Conservation (phyloP, 1,140 invertebrate species). For the Leptopilina boulardi region DNA sequence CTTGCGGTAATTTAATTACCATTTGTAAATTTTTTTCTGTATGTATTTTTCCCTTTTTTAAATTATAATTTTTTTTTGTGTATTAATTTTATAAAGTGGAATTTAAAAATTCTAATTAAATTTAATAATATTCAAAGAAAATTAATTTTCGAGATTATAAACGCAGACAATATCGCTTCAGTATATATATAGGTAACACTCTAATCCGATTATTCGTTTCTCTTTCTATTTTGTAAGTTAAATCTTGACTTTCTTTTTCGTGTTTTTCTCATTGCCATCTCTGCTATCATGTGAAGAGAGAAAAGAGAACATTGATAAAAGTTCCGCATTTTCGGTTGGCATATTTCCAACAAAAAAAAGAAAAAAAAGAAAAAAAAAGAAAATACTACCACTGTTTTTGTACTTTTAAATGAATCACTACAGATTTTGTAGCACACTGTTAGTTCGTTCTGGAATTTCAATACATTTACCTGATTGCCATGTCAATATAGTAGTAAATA, state of each 20-base stretch:
- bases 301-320: slow-evolving; percentile 37
- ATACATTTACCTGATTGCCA: slow-evolving; percentile 44
- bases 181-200: slow-evolving; percentile 39
- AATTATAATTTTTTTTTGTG: no score
- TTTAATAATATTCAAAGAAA: slow-evolving; percentile 13
- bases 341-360: slow-evolving; percentile 47
- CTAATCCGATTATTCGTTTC: slow-evolving; percentile 51
- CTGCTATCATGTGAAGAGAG: slow-evolving; percentile 11
- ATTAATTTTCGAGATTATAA: slow-evolving; percentile 9
- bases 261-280: slow-evolving; percentile 34
- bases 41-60: not conserved
- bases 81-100: slow-evolving; percentile 3
- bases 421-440: slow-evolving; percentile 34
- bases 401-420: slow-evolving; percentile 3
- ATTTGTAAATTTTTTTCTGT: not conserved
- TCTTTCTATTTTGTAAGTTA: slow-evolving; percentile 51
- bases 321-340: slow-evolving; percentile 45
- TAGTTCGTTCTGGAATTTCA: slow-evolving; percentile 45
- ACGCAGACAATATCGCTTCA: slow-evolving; percentile 36
- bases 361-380: no score
- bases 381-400: slow-evolving; percentile 33
- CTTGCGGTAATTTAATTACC: not conserved
- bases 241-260: slow-evolving; percentile 39
- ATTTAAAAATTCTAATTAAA: slow-evolving; percentile 6
- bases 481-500: slow-evolving; percentile 41